Conservation (phyloP, 2,888 invertebrate species). For the Ligdia adustata region DNA sequence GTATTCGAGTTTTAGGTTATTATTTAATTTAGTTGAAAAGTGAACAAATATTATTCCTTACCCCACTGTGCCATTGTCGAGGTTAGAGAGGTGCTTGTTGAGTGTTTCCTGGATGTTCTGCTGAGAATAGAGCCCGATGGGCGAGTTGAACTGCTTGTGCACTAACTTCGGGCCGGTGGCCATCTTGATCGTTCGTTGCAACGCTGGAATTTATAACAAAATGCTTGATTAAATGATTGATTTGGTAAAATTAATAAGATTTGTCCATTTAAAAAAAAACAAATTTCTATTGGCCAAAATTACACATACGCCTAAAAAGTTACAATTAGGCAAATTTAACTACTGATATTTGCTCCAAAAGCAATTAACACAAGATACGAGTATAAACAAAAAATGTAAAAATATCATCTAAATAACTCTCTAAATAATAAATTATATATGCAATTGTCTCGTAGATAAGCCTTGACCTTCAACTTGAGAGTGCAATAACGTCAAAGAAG, state of each 20-base stretch:
- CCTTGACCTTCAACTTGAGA: constrained; percentile 21
- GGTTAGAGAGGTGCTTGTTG: constrained; percentile 89
- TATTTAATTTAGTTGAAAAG: no score
- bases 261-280: no score
- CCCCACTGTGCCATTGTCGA: constrained; percentile 92
- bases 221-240: no score
- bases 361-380: no score
- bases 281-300: no score
- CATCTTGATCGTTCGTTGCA: constrained; percentile 86
- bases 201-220: constrained; percentile 70
- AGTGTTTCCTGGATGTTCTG: constrained; percentile 92
- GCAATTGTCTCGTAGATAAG: constrained; percentile 6
- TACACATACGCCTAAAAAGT: no score
- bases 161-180: constrained; percentile 89
- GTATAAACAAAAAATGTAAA: no score
- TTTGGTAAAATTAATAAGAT: no score
- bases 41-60: no score
- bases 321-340: no score
- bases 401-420: not conserved
- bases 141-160: constrained; percentile 95
- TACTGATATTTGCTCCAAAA: no score
- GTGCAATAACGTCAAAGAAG: constrained; percentile 20
- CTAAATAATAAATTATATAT: constrained; percentile 6
- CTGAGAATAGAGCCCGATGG: constrained; percentile 93
- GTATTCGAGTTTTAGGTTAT: no score